Conservation (phyloP, 2,113 vertebrate species). For the Beaufortia kweichowensis region DNA sequence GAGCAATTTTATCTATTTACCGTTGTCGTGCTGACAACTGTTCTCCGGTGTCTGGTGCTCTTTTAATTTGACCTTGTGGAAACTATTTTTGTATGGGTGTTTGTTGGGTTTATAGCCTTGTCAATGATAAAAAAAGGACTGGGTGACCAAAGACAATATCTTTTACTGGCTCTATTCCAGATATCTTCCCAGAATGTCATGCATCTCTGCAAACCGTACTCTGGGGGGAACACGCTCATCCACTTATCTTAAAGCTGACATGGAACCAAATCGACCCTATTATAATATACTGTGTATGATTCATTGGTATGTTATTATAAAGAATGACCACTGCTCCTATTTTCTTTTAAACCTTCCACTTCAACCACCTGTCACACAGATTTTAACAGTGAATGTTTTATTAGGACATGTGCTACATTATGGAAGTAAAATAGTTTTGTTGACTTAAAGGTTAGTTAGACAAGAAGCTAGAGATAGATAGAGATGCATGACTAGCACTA, state of each 20-base stretch:
- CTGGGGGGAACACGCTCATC: neutral
- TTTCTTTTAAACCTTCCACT: too few relatives aligned
- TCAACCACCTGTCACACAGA: too few relatives aligned
- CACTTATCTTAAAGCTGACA: neutral
- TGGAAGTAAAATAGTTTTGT: neutral
- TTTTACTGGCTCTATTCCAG: neutral
- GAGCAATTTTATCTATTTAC: conserved; percentile 14
- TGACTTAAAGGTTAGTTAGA: neutral
- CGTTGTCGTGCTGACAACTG: conserved; percentile 32
- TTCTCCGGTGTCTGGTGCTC: conserved; percentile 5
- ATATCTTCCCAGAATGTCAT: neutral
- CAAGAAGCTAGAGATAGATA: neutral
- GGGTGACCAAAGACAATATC: neutral
- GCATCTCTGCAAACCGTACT: too few relatives aligned
- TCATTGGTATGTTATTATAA: too few relatives aligned
- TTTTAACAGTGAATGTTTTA: too few relatives aligned
- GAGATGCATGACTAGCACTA: neutral
- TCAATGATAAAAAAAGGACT: conserved; percentile 27
- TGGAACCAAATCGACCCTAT: too few relatives aligned
- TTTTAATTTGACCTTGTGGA: conserved; percentile 49
- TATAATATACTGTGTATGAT: too few relatives aligned
- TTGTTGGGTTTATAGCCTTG: conserved; percentile 45
- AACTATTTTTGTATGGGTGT: conserved; percentile 45
- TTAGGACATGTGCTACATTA: too few relatives aligned
- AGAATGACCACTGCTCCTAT: too few relatives aligned